A percentile compares a stretch with the other conserved stretches of the same genome.
Conservation (phyloP, 2,888 invertebrate species). For the Helobdella robusta region DNA sequence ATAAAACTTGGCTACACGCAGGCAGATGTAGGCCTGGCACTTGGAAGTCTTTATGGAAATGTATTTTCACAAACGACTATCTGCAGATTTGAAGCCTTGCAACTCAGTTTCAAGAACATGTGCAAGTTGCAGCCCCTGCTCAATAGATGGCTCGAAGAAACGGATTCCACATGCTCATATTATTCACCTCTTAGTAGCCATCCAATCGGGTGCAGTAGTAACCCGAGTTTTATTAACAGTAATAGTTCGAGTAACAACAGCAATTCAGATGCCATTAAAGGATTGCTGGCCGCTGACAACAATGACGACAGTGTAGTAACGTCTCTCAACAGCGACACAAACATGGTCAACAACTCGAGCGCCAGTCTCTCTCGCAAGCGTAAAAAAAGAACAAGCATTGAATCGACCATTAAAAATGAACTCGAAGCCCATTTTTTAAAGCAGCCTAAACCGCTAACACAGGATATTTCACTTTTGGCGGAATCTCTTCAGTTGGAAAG, state of each 20-base stretch:
- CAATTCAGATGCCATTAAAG: neutral
- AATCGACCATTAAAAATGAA: constrained; percentile 86
- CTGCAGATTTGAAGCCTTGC: constrained; percentile 96
- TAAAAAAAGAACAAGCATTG: constrained; percentile 98
- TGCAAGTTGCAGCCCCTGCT: constrained; percentile 96
- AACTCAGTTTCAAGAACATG: constrained; percentile 99
- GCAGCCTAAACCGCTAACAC: constrained; percentile 97
- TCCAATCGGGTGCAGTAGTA: neutral
- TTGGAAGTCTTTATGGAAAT: constrained; percentile 96
- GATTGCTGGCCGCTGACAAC: neutral
- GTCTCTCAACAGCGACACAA: too few species aligned
- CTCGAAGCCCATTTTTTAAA: constrained; percentile 97
- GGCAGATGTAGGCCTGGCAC: constrained; percentile 93
- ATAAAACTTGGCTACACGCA: constrained; percentile 98
- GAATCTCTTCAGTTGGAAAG: constrained; percentile 94
- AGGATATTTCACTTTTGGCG: constrained; percentile 88
- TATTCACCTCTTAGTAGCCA: constrained; percentile 94
- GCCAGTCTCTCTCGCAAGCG: constrained; percentile 66
- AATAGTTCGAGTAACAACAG: neutral
- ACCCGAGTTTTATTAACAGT: neutral
- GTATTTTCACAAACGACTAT: constrained; percentile 99
- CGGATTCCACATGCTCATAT: constrained; percentile 93
- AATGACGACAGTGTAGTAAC: too few species aligned
- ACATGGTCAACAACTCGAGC: neutral
- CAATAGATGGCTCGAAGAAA: constrained; percentile 83